Conservation (phyloP, 2,797 vertebrate species). For the Scleropages formosus region DNA sequence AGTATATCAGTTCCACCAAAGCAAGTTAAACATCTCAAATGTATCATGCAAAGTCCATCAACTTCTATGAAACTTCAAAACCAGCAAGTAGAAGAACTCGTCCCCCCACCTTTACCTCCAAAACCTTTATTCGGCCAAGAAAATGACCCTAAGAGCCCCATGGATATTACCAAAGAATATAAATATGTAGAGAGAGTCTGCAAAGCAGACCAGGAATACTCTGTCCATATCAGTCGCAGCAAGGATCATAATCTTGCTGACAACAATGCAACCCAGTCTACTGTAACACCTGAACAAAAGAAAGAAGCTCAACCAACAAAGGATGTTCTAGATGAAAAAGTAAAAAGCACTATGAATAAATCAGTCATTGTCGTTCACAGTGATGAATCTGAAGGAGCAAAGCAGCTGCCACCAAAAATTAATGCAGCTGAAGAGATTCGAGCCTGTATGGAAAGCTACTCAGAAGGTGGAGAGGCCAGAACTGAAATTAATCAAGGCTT, state of each 20-base stretch:
- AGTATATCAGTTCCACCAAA: slow-evolving; percentile 61
- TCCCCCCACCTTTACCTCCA: slow-evolving; percentile 46
- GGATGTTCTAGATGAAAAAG: slow-evolving; percentile 33
- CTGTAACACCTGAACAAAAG: slow-evolving; percentile 51
- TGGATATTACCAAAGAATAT: slow-evolving; percentile 21
- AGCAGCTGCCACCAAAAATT: slow-evolving; percentile 47
- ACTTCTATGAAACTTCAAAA: slow-evolving; percentile 43
- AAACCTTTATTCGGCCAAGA: slow-evolving; percentile 46
- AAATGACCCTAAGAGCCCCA: slow-evolving; percentile 23
- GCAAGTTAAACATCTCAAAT: slow-evolving; percentile 52
- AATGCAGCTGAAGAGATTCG: slow-evolving; percentile 46
- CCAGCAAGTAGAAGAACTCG: slow-evolving; percentile 40
- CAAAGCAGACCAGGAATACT: slow-evolving; percentile 28
- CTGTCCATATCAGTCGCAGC: slow-evolving; percentile 31
- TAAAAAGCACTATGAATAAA: slow-evolving; percentile 33
- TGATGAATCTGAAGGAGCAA: slow-evolving; percentile 31
- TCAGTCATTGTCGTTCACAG: slow-evolving; percentile 31
- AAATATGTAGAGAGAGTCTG: slow-evolving; percentile 1
- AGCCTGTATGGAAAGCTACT: slow-evolving; percentile 36
- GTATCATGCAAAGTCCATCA: slow-evolving; percentile 35
- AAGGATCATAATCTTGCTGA: slow-evolving; percentile 35
- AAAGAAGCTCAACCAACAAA: slow-evolving; percentile 25
- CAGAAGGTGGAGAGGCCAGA: slow-evolving; percentile 29
- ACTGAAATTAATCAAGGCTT: slow-evolving; percentile 53
- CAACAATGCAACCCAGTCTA: slow-evolving; percentile 49